phyloP scores from a whole-genome alignment of 2,888 invertebrate genomes.

The Ornithoptera priamus region DNA sequence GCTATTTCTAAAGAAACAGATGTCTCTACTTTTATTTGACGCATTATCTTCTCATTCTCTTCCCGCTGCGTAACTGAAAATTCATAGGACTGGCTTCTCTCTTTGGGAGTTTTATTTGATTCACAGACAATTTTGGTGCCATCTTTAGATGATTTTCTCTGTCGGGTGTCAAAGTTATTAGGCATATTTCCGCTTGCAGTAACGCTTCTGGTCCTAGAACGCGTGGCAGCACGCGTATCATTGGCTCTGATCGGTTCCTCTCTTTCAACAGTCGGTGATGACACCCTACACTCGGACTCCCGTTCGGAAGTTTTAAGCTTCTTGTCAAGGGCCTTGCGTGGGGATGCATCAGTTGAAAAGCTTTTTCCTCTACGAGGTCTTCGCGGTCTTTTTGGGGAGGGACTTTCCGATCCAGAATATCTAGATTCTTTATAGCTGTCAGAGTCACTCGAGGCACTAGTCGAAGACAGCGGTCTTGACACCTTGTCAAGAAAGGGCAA shows the following conservation, averaged over 20 bases:
- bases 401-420: slow-evolving; percentile 64
- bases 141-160: slow-evolving; percentile 74
- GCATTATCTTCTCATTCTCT: slow-evolving; percentile 81
- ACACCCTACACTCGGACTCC: slow-evolving; percentile 85
- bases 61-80: slow-evolving; percentile 82
- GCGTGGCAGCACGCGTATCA: slow-evolving; percentile 71
- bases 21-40: slow-evolving; percentile 62
- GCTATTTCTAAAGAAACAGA: slow-evolving; percentile 45
- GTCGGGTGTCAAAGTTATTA: slow-evolving; percentile 80
- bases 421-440: slow-evolving; percentile 72
- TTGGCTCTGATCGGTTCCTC: slow-evolving; percentile 83
- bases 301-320: slow-evolving; percentile 92
- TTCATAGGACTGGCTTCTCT: slow-evolving; percentile 81
- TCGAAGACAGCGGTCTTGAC: slow-evolving; percentile 83
- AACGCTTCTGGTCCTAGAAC: slow-evolving; percentile 85
- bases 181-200: slow-evolving; percentile 83
- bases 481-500: slow-evolving; percentile 91
- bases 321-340: slow-evolving; percentile 86
- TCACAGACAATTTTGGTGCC: slow-evolving; percentile 52
- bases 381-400: slow-evolving; percentile 67
- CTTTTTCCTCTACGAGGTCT: slow-evolving; percentile 67
- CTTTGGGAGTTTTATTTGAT: slow-evolving; percentile 76
- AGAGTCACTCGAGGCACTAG: slow-evolving; percentile 82
- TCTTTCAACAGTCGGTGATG: slow-evolving; percentile 87
- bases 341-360: slow-evolving; percentile 59